A percentile compares a stretch with the other conserved stretches of the same genome.
These are phyloP conservation scores for Lepidiolamprologus cunningtoni DNA, from an alignment of 2,113 vertebrate genomes.

Conservation along the genomic window DNA sequence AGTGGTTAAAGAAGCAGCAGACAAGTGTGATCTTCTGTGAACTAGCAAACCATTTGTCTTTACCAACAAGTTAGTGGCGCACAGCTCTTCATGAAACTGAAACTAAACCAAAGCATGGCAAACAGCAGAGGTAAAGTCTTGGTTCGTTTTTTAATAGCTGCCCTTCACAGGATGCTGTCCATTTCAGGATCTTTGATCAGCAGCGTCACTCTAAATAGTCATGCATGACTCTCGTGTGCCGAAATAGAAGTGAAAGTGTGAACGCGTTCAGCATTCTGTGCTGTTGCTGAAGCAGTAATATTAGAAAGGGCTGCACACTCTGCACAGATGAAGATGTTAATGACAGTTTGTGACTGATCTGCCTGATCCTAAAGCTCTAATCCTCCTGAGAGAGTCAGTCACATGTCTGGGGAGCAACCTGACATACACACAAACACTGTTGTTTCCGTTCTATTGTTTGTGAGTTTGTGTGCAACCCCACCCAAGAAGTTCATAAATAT, in stretches of 20 bases:
- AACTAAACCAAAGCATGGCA: not conserved
- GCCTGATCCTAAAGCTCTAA: slow-evolving; percentile 48
- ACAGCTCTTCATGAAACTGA: not conserved
- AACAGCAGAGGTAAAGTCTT: not conserved
- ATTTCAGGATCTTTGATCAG: not conserved
- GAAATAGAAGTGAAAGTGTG: not conserved
- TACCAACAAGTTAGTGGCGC: not conserved
- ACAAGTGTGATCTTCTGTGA: not conserved
- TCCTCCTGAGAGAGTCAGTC: slow-evolving; percentile 9
- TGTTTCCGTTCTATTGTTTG: not conserved
- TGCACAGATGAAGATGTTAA: not conserved
- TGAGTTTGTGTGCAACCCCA: not conserved
- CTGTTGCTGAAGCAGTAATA: not conserved
- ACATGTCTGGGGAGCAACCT: slow-evolving; percentile 21
- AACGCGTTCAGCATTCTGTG: not conserved
- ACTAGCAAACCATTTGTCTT: not conserved
- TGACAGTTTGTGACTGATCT: slow-evolving; percentile 37
- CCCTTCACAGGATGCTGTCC: not conserved
- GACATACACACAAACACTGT: not conserved
- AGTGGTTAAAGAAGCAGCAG: not conserved
- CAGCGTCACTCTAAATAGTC: not conserved
- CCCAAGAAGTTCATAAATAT: not conserved
- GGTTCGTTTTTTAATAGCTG: not conserved
- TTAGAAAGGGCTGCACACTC: not conserved
- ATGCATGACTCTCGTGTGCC: not conserved